A percentile compares a stretch with the other conserved stretches of the same genome.
Evolutionary conservation across 1,140 invertebrate species (phyloP).

Genomic region (Pachyrhynchus sulphureomaculatus): DNA sequence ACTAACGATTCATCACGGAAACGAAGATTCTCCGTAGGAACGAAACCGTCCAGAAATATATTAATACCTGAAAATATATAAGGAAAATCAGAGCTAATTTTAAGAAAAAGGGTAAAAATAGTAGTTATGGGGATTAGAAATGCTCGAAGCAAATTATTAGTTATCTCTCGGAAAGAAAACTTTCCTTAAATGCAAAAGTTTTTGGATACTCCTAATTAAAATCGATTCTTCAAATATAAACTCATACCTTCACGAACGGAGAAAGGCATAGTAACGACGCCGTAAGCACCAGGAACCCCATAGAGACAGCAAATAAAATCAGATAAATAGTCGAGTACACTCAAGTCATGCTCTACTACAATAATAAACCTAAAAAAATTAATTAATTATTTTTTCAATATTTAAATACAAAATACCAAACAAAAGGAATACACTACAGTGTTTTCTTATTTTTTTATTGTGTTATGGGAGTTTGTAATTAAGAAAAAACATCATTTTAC

Average conservation of each 20-base stretch:
- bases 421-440: too few relatives aligned
- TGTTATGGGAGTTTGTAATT: too few relatives aligned
- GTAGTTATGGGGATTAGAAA: neutral
- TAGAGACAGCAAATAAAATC: slow-evolving; percentile 99
- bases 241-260: slow-evolving; percentile 91
- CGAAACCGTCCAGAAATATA: slow-evolving; percentile 99
- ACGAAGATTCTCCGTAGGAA: slow-evolving; percentile 98
- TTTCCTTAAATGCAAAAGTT: too few relatives aligned
- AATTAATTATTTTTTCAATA: slow-evolving; percentile 16
- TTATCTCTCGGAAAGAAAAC: too few relatives aligned
- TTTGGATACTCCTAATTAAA: too few relatives aligned
- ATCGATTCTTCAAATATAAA: neutral
- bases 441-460: too few relatives aligned
- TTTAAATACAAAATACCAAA: too few relatives aligned
- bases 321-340: slow-evolving; percentile 97
- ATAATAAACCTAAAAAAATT: slow-evolving; percentile 82
- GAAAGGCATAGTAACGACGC: slow-evolving; percentile 99
- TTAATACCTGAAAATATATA: slow-evolving; percentile 85
- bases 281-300: slow-evolving; percentile 97
- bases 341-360: slow-evolving; percentile 99
- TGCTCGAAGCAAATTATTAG: too few relatives aligned
- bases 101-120: neutral
- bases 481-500: too few relatives aligned
- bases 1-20: slow-evolving; percentile 95
- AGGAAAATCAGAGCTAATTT: neutral